These are phyloP conservation scores for Pyrocephalus nanus DNA, from an alignment of 2,797 vertebrate genomes.

Conservation along the genomic window DNA sequence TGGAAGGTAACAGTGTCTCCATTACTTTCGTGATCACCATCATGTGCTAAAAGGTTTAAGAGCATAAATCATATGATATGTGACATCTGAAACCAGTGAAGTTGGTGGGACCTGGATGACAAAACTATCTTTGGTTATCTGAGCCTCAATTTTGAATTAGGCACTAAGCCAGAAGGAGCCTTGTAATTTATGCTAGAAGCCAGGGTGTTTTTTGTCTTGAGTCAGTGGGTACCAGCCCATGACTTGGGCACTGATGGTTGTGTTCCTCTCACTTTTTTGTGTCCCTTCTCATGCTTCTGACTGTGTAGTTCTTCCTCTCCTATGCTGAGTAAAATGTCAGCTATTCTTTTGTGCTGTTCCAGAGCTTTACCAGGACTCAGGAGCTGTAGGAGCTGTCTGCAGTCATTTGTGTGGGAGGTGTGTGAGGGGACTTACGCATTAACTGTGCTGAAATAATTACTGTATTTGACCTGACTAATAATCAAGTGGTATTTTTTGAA, in stretches of 20 bases:
- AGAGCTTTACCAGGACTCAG: neutral
- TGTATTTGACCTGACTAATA: slow-evolving; percentile 41
- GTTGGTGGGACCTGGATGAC: neutral
- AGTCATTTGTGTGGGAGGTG: slow-evolving; percentile 46
- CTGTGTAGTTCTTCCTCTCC: neutral
- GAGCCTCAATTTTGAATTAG: neutral
- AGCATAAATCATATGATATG: neutral
- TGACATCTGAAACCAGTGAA: neutral
- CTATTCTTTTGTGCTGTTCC: neutral
- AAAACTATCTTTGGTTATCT: neutral
- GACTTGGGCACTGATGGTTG: neutral
- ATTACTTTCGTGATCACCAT: neutral
- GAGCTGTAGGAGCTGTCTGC: slow-evolving; percentile 13
- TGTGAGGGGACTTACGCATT: slow-evolving; percentile 19
- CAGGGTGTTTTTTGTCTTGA: neutral
- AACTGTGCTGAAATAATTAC: slow-evolving; percentile 41
- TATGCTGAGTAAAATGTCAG: slow-evolving; percentile 1
- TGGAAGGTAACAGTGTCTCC: neutral
- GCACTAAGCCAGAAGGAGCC: neutral
- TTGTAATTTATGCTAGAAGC: neutral
- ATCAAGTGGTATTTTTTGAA: neutral
- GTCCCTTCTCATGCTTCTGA: neutral
- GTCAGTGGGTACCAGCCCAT: fast-evolving
- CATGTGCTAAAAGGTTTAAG: neutral
- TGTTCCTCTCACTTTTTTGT: neutral